phyloP scores from a whole-genome alignment of 2,888 invertebrate species.

The Reticulitermes lucifugus region DNA sequence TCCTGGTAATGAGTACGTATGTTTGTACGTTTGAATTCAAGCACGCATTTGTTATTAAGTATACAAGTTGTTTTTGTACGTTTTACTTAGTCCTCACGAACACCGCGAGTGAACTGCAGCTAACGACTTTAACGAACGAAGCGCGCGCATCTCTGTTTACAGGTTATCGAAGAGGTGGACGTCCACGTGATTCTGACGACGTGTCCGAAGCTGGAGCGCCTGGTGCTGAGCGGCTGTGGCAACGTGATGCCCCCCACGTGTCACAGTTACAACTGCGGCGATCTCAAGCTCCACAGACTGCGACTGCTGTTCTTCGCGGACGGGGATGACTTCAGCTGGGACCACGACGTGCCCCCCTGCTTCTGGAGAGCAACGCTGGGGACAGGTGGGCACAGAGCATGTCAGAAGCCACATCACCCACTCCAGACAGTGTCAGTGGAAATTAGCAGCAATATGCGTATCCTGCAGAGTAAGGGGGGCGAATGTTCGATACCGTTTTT shows the following conservation, averaged over 20 bases:
- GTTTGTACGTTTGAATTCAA: too few species aligned
- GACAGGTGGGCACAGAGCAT: slow-evolving; percentile 43
- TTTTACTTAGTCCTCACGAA: too few species aligned
- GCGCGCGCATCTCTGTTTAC: not conserved
- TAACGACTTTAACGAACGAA: too few species aligned
- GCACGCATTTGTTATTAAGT: too few species aligned
- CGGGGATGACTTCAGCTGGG: slow-evolving; percentile 59
- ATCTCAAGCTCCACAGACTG: slow-evolving; percentile 48
- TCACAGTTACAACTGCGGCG: slow-evolving; percentile 40
- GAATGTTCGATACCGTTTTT: too few species aligned
- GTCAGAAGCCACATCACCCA: too few species aligned
- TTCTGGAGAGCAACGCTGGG: slow-evolving; percentile 57
- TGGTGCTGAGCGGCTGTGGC: slow-evolving; percentile 58
- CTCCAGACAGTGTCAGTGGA: too few species aligned
- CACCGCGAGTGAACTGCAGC: too few species aligned
- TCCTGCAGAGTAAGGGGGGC: too few species aligned
- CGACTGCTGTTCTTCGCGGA: slow-evolving; percentile 58
- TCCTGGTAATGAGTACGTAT: too few species aligned
- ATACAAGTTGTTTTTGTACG: too few species aligned
- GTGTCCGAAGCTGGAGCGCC: slow-evolving; percentile 56
- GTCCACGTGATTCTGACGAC: slow-evolving; percentile 56
- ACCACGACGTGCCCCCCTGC: slow-evolving; percentile 58
- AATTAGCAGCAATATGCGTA: too few species aligned
- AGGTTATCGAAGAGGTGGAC: slow-evolving; percentile 59
- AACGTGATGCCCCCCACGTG: slow-evolving; percentile 55